These are phyloP conservation scores for Acipenser transmontanus DNA, from an alignment of 2,797 vertebrate genomes.

Conservation along the genomic window DNA sequence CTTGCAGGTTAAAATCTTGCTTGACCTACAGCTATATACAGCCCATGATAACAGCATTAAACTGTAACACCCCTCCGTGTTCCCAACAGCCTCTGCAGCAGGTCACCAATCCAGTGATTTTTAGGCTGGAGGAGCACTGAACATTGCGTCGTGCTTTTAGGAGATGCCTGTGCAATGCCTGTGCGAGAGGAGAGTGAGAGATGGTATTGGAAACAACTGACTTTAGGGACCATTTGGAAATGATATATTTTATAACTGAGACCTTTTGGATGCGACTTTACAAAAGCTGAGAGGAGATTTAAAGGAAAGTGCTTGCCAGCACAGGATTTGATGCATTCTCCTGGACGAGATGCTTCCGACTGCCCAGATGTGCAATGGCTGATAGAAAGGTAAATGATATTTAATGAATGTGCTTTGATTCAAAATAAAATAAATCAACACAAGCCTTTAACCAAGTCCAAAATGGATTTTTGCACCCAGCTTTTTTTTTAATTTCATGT, in stretches of 20 bases:
- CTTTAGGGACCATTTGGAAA: conserved; percentile 8
- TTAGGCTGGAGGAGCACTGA: conserved; percentile 29
- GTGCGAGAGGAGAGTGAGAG: conserved; percentile 17
- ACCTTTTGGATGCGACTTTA: conserved; percentile 36
- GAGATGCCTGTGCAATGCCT: conserved; percentile 22
- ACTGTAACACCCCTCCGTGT: conserved; percentile 49
- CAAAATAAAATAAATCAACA: conserved; percentile 27
- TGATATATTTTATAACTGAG: conserved; percentile 11
- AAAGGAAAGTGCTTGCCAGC: conserved; percentile 51
- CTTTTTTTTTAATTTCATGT: not conserved
- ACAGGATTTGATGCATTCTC: conserved; percentile 63
- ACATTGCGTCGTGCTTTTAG: conserved; percentile 13
- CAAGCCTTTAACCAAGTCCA: not conserved
- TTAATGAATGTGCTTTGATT: conserved; percentile 14
- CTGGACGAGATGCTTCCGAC: conserved; percentile 44
- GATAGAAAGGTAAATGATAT: conserved; percentile 61
- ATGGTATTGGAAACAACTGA: conserved; percentile 6
- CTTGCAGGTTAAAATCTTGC: conserved; percentile 65
- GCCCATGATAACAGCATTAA: conserved; percentile 68
- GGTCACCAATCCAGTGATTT: conserved; percentile 31
- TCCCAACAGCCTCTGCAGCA: conserved; percentile 38
- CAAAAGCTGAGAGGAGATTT: conserved; percentile 50
- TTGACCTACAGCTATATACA: conserved; percentile 77
- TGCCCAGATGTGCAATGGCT: conserved; percentile 67
- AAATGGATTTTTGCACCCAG: too few species aligned